Base-by-base conservation (phyloP, 2,797 vertebrate species). In the Triplophysa yarkandensis region DNA sequence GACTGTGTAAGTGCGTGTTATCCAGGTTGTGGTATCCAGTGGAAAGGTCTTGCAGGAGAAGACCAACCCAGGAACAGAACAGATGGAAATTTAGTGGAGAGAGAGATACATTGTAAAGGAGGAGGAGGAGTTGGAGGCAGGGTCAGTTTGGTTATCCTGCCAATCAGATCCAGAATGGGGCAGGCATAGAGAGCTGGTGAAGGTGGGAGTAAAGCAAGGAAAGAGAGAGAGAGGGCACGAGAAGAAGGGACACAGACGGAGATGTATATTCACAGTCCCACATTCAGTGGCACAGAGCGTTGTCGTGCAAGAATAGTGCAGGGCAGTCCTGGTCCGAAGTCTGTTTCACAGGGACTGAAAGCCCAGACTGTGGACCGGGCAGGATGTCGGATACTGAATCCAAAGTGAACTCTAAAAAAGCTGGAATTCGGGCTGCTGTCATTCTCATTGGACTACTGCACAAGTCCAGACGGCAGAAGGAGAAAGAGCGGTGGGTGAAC, bases 381-480 rank as follows among this genome's bases (percentile, higher is more conserved):
- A 78, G 84, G 83, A 93, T 92, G 92, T 92, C 92, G 76, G 92
- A 95, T 74, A 84, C 92, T 4, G 86, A 90, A 64, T 87, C 86
- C 69, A 91, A 92, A 80, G 86, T 92, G 83, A 94, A 93, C 77
- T 94, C 92, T 81, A 95, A 95, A 77, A 95, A 95, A 86, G 96
- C 96, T 6, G 95, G 96, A 72, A 94, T 98, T 50, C 93, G 95
- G 63, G 96, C 96, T 0, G 96, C 96, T 0, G 96, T 97, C 81
- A 95, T 97, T 79, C 93, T 98, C 58, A 97, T 98, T 41, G 96
- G 96, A 89, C 92, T 98, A 71, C 91, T 98, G 84, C 96, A 98
- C 92, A 95, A 94, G 86, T 96, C 95, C 71, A 92, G 94, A 74
- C 89, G 89, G 81, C 94, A 95, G 87, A 95, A 92, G 85, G 91